phyloP scores from a whole-genome alignment of 2,113 vertebrate genomes.

The Pedionomus torquatus region DNA sequence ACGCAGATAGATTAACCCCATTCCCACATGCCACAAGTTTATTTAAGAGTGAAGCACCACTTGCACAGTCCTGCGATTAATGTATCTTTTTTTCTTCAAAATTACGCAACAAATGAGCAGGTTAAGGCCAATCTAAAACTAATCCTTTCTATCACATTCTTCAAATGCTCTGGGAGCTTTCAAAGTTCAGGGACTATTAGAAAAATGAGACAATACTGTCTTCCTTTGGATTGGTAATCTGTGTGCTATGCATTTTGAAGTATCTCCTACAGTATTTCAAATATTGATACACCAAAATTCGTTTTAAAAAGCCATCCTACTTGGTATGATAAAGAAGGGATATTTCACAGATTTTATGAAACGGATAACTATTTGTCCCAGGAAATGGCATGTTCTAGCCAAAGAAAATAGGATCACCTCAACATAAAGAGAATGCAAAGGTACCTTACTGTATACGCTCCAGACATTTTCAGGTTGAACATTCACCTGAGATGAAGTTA shows the following conservation, averaged over 20 bases:
- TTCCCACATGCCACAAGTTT: background rate
- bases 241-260: background rate
- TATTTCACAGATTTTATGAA: background rate
- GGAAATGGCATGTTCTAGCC: fast-evolving
- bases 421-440: background rate
- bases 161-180: background rate
- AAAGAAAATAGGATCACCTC: background rate
- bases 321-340: fast-evolving
- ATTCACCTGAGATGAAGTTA: background rate
- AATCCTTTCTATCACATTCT: background rate
- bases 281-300: fast-evolving
- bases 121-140: background rate
- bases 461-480: background rate
- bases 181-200: background rate
- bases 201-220: background rate
- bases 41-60: background rate
- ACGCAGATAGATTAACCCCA: background rate
- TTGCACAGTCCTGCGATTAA: background rate
- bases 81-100: background rate
- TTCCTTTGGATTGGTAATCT: background rate
- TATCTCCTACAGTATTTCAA: background rate
- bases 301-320: background rate
- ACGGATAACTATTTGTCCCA: background rate
- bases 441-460: background rate
- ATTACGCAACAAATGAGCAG: fast-evolving